Evolutionary conservation across 2,113 vertebrate genomes (phyloP), one percentile per base, ranked within the genome.

Genomic region (Monopterus albus): DNA sequence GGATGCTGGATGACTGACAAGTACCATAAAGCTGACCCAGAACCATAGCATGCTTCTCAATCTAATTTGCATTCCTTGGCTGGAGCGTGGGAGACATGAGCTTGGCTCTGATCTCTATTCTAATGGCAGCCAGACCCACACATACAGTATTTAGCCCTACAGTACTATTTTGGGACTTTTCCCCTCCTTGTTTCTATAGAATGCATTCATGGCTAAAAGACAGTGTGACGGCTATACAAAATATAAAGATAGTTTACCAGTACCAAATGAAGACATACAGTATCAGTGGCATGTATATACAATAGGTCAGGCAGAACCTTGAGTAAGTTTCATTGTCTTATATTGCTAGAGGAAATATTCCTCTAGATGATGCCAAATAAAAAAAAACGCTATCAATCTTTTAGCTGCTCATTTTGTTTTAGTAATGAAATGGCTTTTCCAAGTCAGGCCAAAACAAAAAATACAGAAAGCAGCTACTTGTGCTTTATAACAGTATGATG

Each of bases 1-100:
- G 45, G 59, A 53, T 67, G 20, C 78, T 76, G 57, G 69, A 75
- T 18, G 8, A 10, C 62, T 84, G 72, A 82, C 65, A 83, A 79
- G 51, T 66, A 60, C 40, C 60, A 73, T 71, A 61, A 79, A 71
- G 60, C 82, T 83, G 77, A 88, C 76, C 85, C 42, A 12, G 47
- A 69, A 83, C 50, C 29, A 6, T 74, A 70, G 82, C 78, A 81
- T 82, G 78, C 78, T 79, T 84, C 69, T 78, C 79, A 79, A 45
- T 76, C 72, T 84, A 76, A 87, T 87, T 86, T 88, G 84, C 71
- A 85, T 85, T 89, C 60, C 71, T 63, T 58, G 81, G 72, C 81
- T 82, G 75, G 77, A 75, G 87, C 74, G 77, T 85, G 75, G 79
- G 85, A 83, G 79, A 65, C 73, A 79, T 51, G 40, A 88, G 77